Evolutionary conservation across 2,888 invertebrate genomes (phyloP).

Genomic region (Pimpla rufipes): DNA sequence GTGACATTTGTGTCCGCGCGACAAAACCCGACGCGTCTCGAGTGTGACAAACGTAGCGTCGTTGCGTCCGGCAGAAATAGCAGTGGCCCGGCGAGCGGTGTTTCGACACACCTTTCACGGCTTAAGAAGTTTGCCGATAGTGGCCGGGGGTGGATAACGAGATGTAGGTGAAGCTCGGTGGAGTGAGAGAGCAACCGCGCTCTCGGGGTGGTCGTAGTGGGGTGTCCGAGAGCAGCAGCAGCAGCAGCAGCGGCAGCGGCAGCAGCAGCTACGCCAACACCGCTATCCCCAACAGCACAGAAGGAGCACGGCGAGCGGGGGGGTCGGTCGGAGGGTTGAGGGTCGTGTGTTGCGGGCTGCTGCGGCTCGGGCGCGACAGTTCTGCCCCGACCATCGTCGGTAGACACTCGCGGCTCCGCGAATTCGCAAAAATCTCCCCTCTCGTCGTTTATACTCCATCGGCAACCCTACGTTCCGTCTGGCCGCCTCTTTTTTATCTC

Average conservation of each 20-base stretch:
- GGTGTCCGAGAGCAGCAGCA: slow-evolving; percentile 61
- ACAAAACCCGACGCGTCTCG: not conserved
- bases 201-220: slow-evolving; percentile 46
- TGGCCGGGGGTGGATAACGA: slow-evolving; percentile 75
- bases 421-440: slow-evolving; percentile 38
- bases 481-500: slow-evolving; percentile 7
- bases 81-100: slow-evolving; percentile 52
- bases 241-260: slow-evolving; percentile 13
- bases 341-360: slow-evolving; percentile 84
- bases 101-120: slow-evolving; percentile 70
- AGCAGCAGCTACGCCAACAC: slow-evolving; percentile 61
- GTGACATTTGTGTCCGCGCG: not conserved
- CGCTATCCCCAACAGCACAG: slow-evolving; percentile 52
- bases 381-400: slow-evolving; percentile 83
- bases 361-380: slow-evolving; percentile 85
- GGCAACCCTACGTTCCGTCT: slow-evolving; percentile 30
- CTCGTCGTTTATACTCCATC: slow-evolving; percentile 42
- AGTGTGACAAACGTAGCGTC: slow-evolving; percentile 19
- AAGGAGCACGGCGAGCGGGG: slow-evolving; percentile 68
- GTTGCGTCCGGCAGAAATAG: slow-evolving; percentile 29
- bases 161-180: slow-evolving; percentile 78
- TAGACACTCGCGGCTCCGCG: slow-evolving; percentile 74
- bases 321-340: slow-evolving; percentile 75
- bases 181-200: slow-evolving; percentile 65
- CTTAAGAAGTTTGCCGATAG: slow-evolving; percentile 75